Evolutionary conservation across 2,113 vertebrate genomes (phyloP).

Genomic region (Ploceus nigricollis): DNA sequence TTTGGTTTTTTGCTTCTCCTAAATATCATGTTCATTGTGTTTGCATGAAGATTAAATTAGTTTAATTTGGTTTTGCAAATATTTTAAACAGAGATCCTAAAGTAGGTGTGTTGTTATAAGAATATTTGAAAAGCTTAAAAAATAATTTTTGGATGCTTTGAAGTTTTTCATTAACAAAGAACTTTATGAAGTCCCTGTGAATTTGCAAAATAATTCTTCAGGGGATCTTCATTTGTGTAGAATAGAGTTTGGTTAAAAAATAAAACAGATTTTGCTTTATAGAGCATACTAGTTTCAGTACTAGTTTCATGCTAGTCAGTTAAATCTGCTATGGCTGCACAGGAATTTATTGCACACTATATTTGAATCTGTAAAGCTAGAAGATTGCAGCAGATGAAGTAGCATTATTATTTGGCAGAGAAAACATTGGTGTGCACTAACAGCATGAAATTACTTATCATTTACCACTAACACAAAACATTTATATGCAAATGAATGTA

Average conservation of each 20-base stretch:
- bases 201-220: not conserved
- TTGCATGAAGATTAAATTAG: not conserved
- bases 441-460: conserved; percentile 13
- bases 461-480: conserved; percentile 15
- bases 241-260: not conserved
- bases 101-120: not conserved
- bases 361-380: not conserved
- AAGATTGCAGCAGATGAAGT: not conserved
- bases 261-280: not conserved
- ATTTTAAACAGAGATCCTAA: not conserved
- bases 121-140: not conserved
- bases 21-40: not conserved
- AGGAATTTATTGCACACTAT: not conserved
- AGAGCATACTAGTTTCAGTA: not conserved
- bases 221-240: not conserved
- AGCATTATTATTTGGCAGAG: conserved; percentile 15
- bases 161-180: not conserved
- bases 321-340: not conserved
- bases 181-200: not conserved
- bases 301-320: not conserved
- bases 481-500: conserved; percentile 35
- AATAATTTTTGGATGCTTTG: not conserved
- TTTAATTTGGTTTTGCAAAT: not conserved
- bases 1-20: not conserved
- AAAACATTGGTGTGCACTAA: conserved; percentile 20